These are phyloP conservation scores for Acanthopagrus latus DNA, from an alignment of 2,797 vertebrate genomes.

Conservation along the genomic window DNA sequence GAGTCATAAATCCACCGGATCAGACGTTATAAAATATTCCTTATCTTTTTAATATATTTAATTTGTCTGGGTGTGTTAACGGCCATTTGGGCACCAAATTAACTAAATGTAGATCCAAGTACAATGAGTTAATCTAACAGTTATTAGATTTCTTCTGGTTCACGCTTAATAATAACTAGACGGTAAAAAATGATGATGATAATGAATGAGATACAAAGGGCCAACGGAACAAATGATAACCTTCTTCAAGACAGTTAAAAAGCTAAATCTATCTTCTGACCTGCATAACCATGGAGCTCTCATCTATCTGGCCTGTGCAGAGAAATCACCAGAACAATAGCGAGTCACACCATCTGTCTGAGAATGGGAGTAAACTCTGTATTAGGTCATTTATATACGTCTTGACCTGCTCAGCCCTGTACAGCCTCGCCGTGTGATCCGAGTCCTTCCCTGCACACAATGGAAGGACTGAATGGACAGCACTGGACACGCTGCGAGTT, in stretches of 20 bases:
- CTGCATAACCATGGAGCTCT: slow-evolving; percentile 22
- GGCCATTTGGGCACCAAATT: slow-evolving; percentile 33
- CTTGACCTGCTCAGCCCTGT: slow-evolving; percentile 12
- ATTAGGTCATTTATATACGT: slow-evolving; percentile 9
- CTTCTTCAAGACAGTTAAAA: slow-evolving; percentile 22
- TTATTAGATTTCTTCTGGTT: not conserved
- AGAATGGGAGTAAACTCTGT: slow-evolving; percentile 12
- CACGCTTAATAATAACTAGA: slow-evolving; percentile 10
- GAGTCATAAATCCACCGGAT: slow-evolving; percentile 47
- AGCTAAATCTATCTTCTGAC: slow-evolving; percentile 35
- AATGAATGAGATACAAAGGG: slow-evolving; percentile 28
- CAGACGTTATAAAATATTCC: slow-evolving; percentile 52
- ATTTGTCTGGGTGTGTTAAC: slow-evolving; percentile 20
- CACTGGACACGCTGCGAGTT: not conserved
- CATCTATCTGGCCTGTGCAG: slow-evolving; percentile 19
- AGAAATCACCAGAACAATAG: slow-evolving; percentile 37
- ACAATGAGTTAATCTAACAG: slow-evolving; percentile 25
- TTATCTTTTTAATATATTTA: slow-evolving; percentile 44
- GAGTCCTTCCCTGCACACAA: not conserved
- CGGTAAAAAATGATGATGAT: not conserved
- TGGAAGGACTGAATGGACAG: not conserved
- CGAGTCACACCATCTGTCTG: slow-evolving; percentile 25
- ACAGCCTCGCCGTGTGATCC: not conserved
- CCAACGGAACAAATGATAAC: slow-evolving; percentile 27
- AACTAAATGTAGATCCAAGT: slow-evolving; percentile 13